A percentile compares a stretch with the other conserved stretches of the same genome.
phyloP scores from a whole-genome alignment of 2,113 vertebrate species.

The Mohoua ochrocephala region DNA sequence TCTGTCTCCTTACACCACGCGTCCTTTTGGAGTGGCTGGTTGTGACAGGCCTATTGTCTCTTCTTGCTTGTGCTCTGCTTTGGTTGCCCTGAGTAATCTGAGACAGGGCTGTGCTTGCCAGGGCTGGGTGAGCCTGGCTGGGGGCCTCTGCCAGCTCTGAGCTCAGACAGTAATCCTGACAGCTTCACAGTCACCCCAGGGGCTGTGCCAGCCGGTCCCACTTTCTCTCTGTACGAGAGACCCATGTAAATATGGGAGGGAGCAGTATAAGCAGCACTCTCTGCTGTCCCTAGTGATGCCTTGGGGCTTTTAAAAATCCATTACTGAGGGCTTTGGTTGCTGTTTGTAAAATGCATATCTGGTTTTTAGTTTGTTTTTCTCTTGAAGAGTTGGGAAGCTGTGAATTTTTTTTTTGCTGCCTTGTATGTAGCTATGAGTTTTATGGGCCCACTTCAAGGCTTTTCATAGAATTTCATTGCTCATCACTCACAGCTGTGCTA shows the following conservation, averaged over 20 bases:
- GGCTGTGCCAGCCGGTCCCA: background rate
- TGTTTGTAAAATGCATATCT: background rate
- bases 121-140: slow-evolving; percentile 23
- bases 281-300: background rate
- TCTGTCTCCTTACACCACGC: background rate
- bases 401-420: background rate
- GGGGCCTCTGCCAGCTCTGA: slow-evolving; percentile 54
- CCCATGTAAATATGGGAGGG: background rate
- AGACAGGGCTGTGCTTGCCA: slow-evolving; percentile 32
- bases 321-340: background rate
- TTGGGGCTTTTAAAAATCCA: background rate
- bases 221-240: background rate
- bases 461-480: background rate
- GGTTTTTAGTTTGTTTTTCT: background rate
- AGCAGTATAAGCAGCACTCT: background rate
- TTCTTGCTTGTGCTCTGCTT: background rate
- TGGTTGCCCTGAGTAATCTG: slow-evolving; percentile 26
- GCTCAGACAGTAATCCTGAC: slow-evolving; percentile 28
- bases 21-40: background rate
- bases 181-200: background rate
- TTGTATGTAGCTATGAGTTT: background rate
- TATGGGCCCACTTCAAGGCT: background rate
- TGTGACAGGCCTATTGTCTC: slow-evolving; percentile 58
- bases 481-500: background rate
- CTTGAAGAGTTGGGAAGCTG: background rate